Percentiles rank a stretch among this genome's conserved stretches.
Conservation (phyloP, 2,888 invertebrate species). For the Diabrotica balteata region DNA sequence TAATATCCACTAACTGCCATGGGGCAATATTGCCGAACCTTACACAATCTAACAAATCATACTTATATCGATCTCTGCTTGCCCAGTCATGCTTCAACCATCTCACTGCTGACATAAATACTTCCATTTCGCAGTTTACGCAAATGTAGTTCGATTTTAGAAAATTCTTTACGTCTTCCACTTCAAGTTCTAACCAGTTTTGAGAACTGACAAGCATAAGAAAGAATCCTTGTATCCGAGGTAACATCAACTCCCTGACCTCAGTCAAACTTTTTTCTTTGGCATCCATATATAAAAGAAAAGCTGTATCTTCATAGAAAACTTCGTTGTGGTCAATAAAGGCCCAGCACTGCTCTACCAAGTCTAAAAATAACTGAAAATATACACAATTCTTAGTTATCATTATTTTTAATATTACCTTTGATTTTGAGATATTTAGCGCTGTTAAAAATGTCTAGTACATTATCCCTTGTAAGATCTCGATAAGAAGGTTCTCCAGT, state of each 20-base stretch:
- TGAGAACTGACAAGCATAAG: conserved; percentile 77
- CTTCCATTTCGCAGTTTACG: conserved; percentile 79
- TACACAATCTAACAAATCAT: conserved; percentile 73
- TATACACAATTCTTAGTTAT: too few relatives aligned
- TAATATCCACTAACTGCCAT: conserved; percentile 81
- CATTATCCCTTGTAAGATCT: conserved; percentile 71
- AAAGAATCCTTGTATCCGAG: conserved; percentile 78
- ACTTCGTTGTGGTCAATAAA: conserved; percentile 74
- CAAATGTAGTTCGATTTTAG: conserved; percentile 76
- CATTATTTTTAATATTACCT: conserved; percentile 57
- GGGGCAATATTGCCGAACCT: conserved; percentile 82
- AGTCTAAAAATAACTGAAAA: conserved; percentile 60
- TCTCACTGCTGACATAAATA: conserved; percentile 80
- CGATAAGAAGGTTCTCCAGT: conserved; percentile 70
- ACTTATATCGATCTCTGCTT: conserved; percentile 64
- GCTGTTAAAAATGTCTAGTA: conserved; percentile 75
- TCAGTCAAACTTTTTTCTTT: conserved; percentile 64
- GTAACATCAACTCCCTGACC: conserved; percentile 76
- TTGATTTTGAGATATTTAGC: conserved; percentile 75
- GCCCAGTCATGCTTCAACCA: conserved; percentile 80
- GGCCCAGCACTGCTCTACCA: conserved; percentile 80
- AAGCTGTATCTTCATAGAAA: conserved; percentile 79
- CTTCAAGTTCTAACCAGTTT: conserved; percentile 73
- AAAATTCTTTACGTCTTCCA: conserved; percentile 72
- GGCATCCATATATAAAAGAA: conserved; percentile 67